Evolutionary conservation across 2,888 invertebrate genomes (phyloP), one percentile per base, ranked within the genome.

Genomic region (Dermolepida albohirtum): DNA sequence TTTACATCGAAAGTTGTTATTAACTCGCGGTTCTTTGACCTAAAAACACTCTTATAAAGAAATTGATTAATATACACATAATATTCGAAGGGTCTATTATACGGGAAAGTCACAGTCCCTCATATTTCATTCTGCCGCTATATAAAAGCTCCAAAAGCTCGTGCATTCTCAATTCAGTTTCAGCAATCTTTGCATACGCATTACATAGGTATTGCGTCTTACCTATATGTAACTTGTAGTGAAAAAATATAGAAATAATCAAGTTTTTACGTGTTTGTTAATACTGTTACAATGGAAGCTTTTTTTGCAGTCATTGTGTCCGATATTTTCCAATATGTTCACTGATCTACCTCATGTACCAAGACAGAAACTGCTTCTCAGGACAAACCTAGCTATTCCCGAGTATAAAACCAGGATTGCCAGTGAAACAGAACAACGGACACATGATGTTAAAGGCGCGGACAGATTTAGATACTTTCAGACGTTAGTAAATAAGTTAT

Each of bases 311-410:
- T 81, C 82, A 5, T 76, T 88, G 47, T 87, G 87, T 64, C 88
- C 88, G 0, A 82, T 87, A 0, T 89, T 87, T 80, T 79, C 81
- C 1, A 84, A 86, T 0, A 89, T 89, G 89, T 90, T 89, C 74
- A 87, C 89, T 0, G 88, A 87, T 62, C 72, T 86, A 0, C 82
- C 84, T 5, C 81, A 83, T 50, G 82, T 81, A 54, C 86, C 88
- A 0, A 79, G 87, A 6, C 78, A 86, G 71, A 85, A 85, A 71
- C 76, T 85, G 16, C 84, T 87, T 78, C 7, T 59, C 8, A 47
- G 51, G 64, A 41, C 69, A 66, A 54, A 16, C 78, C 83, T 84
- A 82, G 22, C 84, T 82, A 73, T 79, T n/a, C 14, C 57, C 10
- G 16, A 7, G 8, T 47, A 17, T 12, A 16, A 8, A 8, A 16